Conservation (phyloP, 2,797 vertebrate species). For the Crypturellus tataupa region DNA sequence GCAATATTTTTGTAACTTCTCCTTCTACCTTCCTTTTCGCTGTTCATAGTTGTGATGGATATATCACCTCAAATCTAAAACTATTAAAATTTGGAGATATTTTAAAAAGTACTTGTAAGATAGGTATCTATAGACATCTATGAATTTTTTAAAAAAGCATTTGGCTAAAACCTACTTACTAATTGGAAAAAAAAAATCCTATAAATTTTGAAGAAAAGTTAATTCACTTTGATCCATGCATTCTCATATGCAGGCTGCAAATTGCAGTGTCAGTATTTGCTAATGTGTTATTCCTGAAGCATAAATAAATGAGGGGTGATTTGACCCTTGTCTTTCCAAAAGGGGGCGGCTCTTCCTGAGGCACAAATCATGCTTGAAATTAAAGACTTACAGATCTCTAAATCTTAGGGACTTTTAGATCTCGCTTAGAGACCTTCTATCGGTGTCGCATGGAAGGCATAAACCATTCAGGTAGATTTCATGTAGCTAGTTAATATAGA, state of each 20-base stretch:
- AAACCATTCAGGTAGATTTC: no score
- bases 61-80: background rate
- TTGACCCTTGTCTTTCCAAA: background rate
- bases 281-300: background rate
- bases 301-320: no score
- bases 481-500: no score
- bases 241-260: fast-evolving
- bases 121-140: background rate
- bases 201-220: background rate
- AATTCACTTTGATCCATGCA: fast-evolving
- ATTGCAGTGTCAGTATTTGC: background rate
- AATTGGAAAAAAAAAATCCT: background rate
- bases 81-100: background rate
- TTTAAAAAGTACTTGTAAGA: background rate
- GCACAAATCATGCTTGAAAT: background rate
- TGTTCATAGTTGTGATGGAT: fast-evolving
- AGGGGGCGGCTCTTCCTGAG: background rate
- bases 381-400: background rate
- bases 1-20: background rate
- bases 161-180: fast-evolving
- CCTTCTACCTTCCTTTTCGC: fast-evolving
- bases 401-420: no score
- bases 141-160: fast-evolving
- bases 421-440: no score
- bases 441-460: no score